A percentile compares a stretch with the other conserved stretches of the same genome.
These are phyloP conservation scores for Philopotamus ludificatus DNA, from an alignment of 1,140 invertebrate species.

Conservation along the genomic window DNA sequence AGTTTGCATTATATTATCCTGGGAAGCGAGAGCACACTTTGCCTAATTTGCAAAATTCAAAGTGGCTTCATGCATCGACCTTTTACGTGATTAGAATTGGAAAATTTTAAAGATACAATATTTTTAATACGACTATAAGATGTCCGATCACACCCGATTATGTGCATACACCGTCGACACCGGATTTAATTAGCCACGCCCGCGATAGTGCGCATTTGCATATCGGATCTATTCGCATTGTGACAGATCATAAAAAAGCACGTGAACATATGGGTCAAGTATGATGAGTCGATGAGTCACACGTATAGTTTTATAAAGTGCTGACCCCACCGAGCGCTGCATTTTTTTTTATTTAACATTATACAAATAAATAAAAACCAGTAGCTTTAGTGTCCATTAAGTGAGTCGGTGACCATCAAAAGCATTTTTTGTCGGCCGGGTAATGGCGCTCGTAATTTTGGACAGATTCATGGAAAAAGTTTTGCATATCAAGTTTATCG, in stretches of 20 bases:
- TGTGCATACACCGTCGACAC: no score
- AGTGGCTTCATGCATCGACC: conserved; percentile 27
- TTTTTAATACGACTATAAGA: no score
- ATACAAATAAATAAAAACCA: no score
- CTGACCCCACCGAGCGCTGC: neutral
- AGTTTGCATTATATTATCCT: conserved; percentile 34
- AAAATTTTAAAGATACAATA: neutral
- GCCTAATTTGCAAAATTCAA: conserved; percentile 38
- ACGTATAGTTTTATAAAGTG: neutral
- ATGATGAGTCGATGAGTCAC: no score
- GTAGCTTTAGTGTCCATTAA: conserved; percentile 18
- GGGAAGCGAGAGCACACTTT: conserved; percentile 18
- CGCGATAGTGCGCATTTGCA: neutral
- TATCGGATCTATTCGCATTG: no score
- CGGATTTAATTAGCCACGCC: conserved; percentile 2
- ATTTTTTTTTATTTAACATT: no score
- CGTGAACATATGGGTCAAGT: no score
- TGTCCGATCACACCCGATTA: no score
- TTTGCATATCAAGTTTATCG: conserved; percentile 30
- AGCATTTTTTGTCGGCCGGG: neutral
- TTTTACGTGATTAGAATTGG: conserved; percentile 36
- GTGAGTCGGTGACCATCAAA: conserved; percentile 10
- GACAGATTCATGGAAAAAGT: conserved; percentile 31
- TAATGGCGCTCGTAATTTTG: conserved; percentile 29
- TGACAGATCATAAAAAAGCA: no score